Evolutionary conservation across 2,113 vertebrate genomes (phyloP), one percentile per base, ranked within the genome.

Genomic region (Corapipo altera): DNA sequence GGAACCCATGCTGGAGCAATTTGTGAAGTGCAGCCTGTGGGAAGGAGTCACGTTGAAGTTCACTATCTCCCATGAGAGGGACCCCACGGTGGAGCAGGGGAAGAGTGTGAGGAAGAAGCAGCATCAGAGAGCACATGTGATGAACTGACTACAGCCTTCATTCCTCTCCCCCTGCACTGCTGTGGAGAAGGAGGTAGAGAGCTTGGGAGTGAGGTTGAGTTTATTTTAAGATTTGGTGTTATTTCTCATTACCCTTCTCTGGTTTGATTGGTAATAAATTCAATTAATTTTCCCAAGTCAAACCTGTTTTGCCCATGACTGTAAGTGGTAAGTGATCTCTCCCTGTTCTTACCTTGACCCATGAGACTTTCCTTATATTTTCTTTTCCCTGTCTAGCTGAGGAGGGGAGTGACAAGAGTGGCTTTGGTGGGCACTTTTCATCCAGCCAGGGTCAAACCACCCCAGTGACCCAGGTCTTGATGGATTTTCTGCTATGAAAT

Each of bases 271-370:
- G 15, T 21, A 80, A 67, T 24, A 67, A 74, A 62, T 33, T 69
- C 2, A 32, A 12, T 37, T 55, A 8, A 39, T 55, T 49, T 74
- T 7, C 35, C 15, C 35, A 43, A 21, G 54, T 43, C 17, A 16
- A 41, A n/a, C 6, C 24, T 66, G 49, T 32, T 91, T 67, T 41
- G 39, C 15, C 24, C 46, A 13, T 13, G 24, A 20, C 4, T 41
- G 37, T 30, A 46, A 21, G 28, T 15, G 52, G 23, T 58, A 44
- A 67, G 18, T 41, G 61, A 33, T 49, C 22, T 37, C 18, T 61
- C 18, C 35, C 13, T 37, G n/a, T 20, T 59, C 20, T 39, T 66
- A 20, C 6, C n/a, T 67, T 0, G 0, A 35, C 18, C n/a, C n/a
- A 24, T 2, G 18, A 67, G 24, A 66, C 14, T 67, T 54, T 20